Evolutionary conservation across 1,140 invertebrate species (phyloP), one percentile per base, ranked within the genome.

Genomic region (Lordiphosa collinella): DNA sequence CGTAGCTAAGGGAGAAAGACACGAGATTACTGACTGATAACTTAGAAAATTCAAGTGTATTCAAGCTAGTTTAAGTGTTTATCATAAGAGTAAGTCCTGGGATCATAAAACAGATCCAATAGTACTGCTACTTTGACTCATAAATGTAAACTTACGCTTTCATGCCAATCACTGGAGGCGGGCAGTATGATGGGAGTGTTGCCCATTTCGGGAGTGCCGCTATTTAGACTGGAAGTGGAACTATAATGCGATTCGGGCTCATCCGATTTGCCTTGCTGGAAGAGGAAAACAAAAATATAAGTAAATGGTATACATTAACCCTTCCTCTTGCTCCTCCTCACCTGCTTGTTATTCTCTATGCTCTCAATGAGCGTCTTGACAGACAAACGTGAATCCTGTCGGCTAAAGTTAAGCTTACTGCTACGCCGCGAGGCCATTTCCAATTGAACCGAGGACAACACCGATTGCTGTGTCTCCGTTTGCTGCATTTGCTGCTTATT

Each of bases 331-430:
- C 14, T 34, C 3, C 11, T 36, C 0, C 41, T 94, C 8, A 94
- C 93, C 69, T 95, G 94, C 88, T 96, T 96, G n/a, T 94, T 94
- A 88, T 95, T 96, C 88, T 98, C 96, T 38, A 98, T 97, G 62
- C 94, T 95, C 74, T 96, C 95, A 51, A 98, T 97, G 3, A 98
- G 90, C 40, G 94, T 95, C 87, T 96, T 96, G 1, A 98, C 96
- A 0, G 95, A 96, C 3, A 96, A 90, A 31, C 95, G 92, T 16
- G 94, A 95, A 72, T 95, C 94, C 87, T 95, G 94, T 0, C 94
- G 91, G 40, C 90, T 91, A 34, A 93, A 76, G 68, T 61, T 74
- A 11, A 91, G 89, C 80, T 93, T 93, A 41, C 87, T 90, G 50
- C 87, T 90, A 46, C 93, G 89, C 55, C 92, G 80, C 9, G 91